A percentile compares a stretch with the other conserved stretches of the same genome.
Conservation (phyloP, 1,140 invertebrate genomes). For the Neodiprion fabricii region DNA sequence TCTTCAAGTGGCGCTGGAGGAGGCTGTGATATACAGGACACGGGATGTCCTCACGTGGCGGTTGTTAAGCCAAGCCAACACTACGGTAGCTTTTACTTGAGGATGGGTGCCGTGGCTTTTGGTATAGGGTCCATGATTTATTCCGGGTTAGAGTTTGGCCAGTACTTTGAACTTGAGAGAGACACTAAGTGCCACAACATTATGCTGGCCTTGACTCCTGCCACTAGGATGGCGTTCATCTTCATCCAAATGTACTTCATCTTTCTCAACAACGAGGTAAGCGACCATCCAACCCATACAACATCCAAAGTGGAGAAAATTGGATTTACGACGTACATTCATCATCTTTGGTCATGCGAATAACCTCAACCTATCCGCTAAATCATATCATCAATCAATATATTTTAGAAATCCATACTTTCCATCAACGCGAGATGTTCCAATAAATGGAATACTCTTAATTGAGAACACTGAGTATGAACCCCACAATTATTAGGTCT, state of each 20-base stretch:
- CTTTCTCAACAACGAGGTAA: slow-evolving; percentile 90
- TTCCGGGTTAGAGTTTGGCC: slow-evolving; percentile 90
- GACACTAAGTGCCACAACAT: slow-evolving; percentile 88
- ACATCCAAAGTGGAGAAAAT: too few relatives aligned
- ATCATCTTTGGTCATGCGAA: too few relatives aligned
- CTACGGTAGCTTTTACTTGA: slow-evolving; percentile 91
- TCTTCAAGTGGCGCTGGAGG: slow-evolving; percentile 58
- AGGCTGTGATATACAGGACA: slow-evolving; percentile 55
- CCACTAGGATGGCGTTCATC: slow-evolving; percentile 89
- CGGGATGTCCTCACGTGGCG: slow-evolving; percentile 42
- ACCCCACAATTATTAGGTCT: too few relatives aligned
- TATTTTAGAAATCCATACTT: too few relatives aligned
- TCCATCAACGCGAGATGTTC: too few relatives aligned
- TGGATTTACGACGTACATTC: too few relatives aligned
- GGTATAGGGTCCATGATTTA: slow-evolving; percentile 96
- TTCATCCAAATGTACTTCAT: slow-evolving; percentile 97
- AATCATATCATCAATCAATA: too few relatives aligned
- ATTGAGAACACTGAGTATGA: too few relatives aligned
- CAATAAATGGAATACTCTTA: too few relatives aligned
- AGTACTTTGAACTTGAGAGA: slow-evolving; percentile 88
- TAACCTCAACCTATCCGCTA: too few relatives aligned
- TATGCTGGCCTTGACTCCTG: slow-evolving; percentile 83
- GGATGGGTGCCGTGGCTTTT: slow-evolving; percentile 93
- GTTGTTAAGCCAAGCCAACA: slow-evolving; percentile 66
- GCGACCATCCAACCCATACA: slow-evolving; percentile 17